These are phyloP conservation scores for Urocolius indicus DNA, from an alignment of 2,113 vertebrate genomes.

Conservation along the genomic window DNA sequence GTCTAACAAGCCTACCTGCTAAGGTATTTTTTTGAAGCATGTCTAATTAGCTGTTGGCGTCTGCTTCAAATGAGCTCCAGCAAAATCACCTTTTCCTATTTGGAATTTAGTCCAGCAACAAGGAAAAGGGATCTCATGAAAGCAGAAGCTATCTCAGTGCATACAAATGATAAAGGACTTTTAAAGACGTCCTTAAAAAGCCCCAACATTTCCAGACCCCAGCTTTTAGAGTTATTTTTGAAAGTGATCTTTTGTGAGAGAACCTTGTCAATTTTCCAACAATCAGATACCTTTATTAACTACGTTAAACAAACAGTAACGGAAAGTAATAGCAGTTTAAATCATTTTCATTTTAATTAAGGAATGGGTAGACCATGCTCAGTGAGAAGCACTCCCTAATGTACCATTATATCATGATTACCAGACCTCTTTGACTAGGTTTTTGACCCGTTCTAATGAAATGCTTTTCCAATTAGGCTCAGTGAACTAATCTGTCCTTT, in stretches of 20 bases:
- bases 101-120: background rate
- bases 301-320: conserved; percentile 34
- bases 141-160: background rate
- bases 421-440: conserved; percentile 61
- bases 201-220: background rate
- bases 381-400: conserved; percentile 70
- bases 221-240: background rate
- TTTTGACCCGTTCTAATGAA: conserved; percentile 75
- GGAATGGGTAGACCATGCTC: conserved; percentile 38
- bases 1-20: background rate
- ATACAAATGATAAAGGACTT: background rate
- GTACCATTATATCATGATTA: conserved; percentile 48
- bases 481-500: conserved; percentile 67
- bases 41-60: background rate
- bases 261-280: background rate
- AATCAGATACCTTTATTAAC: conserved; percentile 43
- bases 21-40: background rate
- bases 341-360: conserved; percentile 76
- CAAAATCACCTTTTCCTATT: background rate
- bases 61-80: background rate
- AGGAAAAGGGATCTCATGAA: background rate
- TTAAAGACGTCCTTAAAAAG: background rate
- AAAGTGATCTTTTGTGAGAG: background rate
- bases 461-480: conserved; percentile 72
- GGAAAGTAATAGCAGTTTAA: conserved; percentile 61